These are phyloP conservation scores for Glossosoma conforme DNA, from an alignment of 1,140 invertebrate genomes.

Conservation along the genomic window DNA sequence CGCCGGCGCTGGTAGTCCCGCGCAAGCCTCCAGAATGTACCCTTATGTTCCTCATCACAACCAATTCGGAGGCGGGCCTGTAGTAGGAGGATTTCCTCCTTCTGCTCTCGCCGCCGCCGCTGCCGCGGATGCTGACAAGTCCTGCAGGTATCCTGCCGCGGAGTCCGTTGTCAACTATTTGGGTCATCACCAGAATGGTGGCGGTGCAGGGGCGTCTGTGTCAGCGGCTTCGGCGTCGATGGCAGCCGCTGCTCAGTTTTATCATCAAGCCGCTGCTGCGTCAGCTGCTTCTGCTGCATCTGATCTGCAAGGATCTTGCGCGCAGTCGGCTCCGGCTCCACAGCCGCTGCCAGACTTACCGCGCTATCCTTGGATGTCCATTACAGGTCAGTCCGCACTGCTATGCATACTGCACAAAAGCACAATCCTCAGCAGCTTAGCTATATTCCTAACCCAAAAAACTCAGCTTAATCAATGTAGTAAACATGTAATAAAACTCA, in stretches of 20 bases:
- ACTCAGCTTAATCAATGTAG: too few relatives aligned
- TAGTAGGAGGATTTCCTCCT: slow-evolving; percentile 49
- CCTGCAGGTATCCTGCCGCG: slow-evolving; percentile 66
- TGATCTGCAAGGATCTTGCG: slow-evolving; percentile 48
- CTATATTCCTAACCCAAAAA: too few relatives aligned
- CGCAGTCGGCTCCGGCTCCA: slow-evolving; percentile 52
- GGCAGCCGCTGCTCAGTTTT: slow-evolving; percentile 80
- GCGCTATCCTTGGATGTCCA: slow-evolving; percentile 95
- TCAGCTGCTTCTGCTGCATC: slow-evolving; percentile 52
- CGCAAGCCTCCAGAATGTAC: slow-evolving; percentile 60
- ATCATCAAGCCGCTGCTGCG: slow-evolving; percentile 72
- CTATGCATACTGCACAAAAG: too few relatives aligned
- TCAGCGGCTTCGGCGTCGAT: slow-evolving; percentile 69
- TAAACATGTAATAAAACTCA: too few relatives aligned
- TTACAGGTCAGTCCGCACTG: slow-evolving; percentile 92
- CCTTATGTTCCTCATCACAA: slow-evolving; percentile 61
- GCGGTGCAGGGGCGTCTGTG: slow-evolving; percentile 65
- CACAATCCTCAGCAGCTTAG: too few relatives aligned
- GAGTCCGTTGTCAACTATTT: slow-evolving; percentile 79
- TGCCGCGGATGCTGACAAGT: slow-evolving; percentile 65
- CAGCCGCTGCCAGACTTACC: slow-evolving; percentile 81
- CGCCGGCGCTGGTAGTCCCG: slow-evolving; percentile 52
- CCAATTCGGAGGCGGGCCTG: slow-evolving; percentile 47
- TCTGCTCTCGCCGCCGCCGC: slow-evolving; percentile 59
- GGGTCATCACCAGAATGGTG: slow-evolving; percentile 69